Percentiles rank a stretch among this genome's conserved stretches.
Conservation (phyloP, 92 coral and sea anemone genomes). For the Epizoanthus fatuus region DNA sequence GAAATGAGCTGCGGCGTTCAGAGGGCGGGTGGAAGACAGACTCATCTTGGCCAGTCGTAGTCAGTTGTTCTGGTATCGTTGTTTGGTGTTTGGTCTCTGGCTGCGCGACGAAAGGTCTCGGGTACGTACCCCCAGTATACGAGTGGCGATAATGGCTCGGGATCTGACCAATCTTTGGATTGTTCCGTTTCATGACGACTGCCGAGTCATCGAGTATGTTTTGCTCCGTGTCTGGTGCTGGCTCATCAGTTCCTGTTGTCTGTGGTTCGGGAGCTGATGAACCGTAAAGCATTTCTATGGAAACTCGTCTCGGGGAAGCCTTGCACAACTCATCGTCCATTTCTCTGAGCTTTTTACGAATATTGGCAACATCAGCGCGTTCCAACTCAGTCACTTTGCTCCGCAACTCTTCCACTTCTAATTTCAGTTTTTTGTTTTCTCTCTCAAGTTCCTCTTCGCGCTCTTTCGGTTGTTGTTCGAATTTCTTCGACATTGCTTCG, state of each 20-base stretch:
- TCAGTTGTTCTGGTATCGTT: constrained; percentile 5
- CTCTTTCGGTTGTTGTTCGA: constrained; percentile 44
- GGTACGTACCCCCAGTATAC: constrained; percentile 58
- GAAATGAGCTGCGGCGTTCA: constrained; percentile 20
- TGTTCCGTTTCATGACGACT: constrained; percentile 17
- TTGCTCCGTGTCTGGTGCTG: not conserved
- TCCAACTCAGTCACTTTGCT: constrained; percentile 65
- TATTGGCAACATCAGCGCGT: constrained; percentile 5
- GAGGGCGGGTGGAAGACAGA: not conserved
- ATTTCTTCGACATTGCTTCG: constrained; percentile 6
- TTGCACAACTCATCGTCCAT: constrained; percentile 33
- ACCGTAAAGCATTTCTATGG: constrained; percentile 29
- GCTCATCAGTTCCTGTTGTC: constrained; percentile 7
- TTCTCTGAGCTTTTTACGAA: constrained; percentile 9
- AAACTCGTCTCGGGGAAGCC: constrained; percentile 5
- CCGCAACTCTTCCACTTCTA: constrained; percentile 58
- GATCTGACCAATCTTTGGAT: constrained; percentile 19
- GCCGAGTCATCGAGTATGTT: not conserved
- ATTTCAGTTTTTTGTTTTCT: constrained; percentile 62
- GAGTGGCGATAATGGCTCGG: constrained; percentile 75
- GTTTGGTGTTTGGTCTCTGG: constrained; percentile 13
- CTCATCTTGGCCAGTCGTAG: not conserved
- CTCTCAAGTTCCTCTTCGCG: constrained; percentile 38
- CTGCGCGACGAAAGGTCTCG: constrained; percentile 58
- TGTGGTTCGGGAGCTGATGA: constrained; percentile 11